Evolutionary conservation across 2,888 invertebrate species (phyloP).

Genomic region (Julus scandinavius): DNA sequence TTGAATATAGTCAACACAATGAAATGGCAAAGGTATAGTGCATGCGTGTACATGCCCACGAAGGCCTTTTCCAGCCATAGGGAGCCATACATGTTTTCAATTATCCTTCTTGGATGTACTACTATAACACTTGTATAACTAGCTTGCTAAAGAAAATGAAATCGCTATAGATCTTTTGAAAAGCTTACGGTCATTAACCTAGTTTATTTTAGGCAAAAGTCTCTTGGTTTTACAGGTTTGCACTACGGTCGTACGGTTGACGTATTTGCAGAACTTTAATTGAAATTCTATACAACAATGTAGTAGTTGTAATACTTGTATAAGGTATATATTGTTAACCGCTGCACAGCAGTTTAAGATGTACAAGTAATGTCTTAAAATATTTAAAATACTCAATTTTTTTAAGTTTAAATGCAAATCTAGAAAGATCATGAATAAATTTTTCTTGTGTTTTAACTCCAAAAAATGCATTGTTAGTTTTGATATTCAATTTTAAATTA

Average conservation of each 20-base stretch:
- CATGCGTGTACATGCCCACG: neutral
- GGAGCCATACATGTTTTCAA: slow-evolving; percentile 36
- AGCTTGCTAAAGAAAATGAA: neutral
- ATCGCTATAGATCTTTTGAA: neutral
- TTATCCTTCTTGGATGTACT: slow-evolving; percentile 4
- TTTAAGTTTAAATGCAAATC: no score
- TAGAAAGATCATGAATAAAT: no score
- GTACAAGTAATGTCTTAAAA: no score
- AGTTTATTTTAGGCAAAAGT: slow-evolving; percentile 8
- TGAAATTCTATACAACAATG: no score
- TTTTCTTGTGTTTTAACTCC: no score
- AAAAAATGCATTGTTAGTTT: no score
- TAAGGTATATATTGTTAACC: no score
- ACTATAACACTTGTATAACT: neutral
- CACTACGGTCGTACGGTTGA: neutral
- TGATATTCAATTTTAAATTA: no score
- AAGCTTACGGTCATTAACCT: slow-evolving; percentile 24
- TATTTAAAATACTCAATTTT: no score
- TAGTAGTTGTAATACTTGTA: no score
- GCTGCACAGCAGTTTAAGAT: no score
- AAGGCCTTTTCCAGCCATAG: neutral
- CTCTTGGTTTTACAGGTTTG: neutral
- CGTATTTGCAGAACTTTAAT: neutral
- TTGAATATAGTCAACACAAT: neutral
- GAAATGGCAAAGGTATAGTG: neutral